Base-by-base conservation (phyloP, 2,113 vertebrate species). In the Tangachromis dhanisi region DNA sequence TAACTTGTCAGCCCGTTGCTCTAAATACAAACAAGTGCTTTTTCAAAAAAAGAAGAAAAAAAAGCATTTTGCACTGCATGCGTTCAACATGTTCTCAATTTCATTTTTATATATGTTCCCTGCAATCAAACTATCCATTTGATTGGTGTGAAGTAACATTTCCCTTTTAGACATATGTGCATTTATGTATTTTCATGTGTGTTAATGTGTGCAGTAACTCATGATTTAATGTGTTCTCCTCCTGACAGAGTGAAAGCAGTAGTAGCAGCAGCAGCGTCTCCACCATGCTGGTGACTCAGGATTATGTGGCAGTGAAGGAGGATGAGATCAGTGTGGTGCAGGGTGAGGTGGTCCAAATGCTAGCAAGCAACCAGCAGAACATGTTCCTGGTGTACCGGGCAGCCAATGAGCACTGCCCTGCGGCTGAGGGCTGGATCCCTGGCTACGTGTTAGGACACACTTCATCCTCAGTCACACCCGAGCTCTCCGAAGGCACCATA, bases 251-350 rank as follows among this genome's bases (percentile, higher is more conserved):
- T 99, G 99, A 99, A 99, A 98, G 98, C 96, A 99, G 98, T 97
- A 99, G 98, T 97, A 99, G 98, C 93, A 96, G 95, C 97, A 99
- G 98, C 97, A 98, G 97, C 97, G 97, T 99, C 96, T 98, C 98
- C 98, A 99, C 98, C 97, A 99, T 99, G 99, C 96, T 99, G 97
- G 99, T 99, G 97, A 99, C 99, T 95, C 98, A 99, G 96, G 97
- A 97, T 95, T 99, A 99, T 93, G 98, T 97, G 97, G 99, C 99
- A 93, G 97, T 99, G 97, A 99, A 99, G 97, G 99, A 99, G 97
- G 99, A 99, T 98, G 99, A 99, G 97, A 98, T 99, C 92, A 99
- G 97, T 92, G 98, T 99, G 95, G 97, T 95, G 95, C 99, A 99
- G 97, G 98, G 99, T 96, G 99, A 99, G 96, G 98, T 99, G 91